Percentiles rank a stretch among this genome's conserved stretches.
Evolutionary conservation across 2,888 invertebrate species (phyloP).

Genomic region (Disparrhopalites patrizii): DNA sequence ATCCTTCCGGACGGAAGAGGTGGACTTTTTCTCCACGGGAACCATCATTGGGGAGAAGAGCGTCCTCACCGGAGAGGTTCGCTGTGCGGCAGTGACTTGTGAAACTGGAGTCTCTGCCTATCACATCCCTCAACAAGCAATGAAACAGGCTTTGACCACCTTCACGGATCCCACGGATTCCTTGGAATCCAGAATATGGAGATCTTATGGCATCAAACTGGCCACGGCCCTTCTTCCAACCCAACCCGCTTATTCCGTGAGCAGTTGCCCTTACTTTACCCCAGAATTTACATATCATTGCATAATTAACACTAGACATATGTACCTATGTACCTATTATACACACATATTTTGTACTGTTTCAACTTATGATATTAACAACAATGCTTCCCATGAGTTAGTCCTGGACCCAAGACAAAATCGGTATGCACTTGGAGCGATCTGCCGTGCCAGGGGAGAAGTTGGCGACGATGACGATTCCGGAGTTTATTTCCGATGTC

Average conservation of each 20-base stretch:
- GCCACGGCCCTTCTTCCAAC: slow-evolving; percentile 57
- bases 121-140: slow-evolving; percentile 50
- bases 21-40: slow-evolving; percentile 61
- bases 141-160: slow-evolving; percentile 49
- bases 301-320: too few relatives aligned
- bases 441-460: slow-evolving; percentile 58
- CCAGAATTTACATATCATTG: too few relatives aligned
- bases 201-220: slow-evolving; percentile 59
- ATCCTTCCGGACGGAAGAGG: slow-evolving; percentile 55
- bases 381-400: too few relatives aligned
- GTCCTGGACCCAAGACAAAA: slow-evolving; percentile 57
- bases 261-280: too few relatives aligned
- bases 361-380: too few relatives aligned
- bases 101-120: slow-evolving; percentile 59
- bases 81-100: slow-evolving; percentile 59
- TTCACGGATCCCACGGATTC: slow-evolving; percentile 54
- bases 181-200: slow-evolving; percentile 61
- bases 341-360: too few relatives aligned
- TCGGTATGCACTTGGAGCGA: slow-evolving; percentile 58
- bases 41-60: slow-evolving; percentile 62
- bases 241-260: slow-evolving; percentile 54
- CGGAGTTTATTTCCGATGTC: slow-evolving; percentile 59
- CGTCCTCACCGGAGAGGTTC: slow-evolving; percentile 58
- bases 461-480: slow-evolving; percentile 57
- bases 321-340: neutral